phyloP scores from a whole-genome alignment of 2,113 vertebrate genomes.

The Lota lota region DNA sequence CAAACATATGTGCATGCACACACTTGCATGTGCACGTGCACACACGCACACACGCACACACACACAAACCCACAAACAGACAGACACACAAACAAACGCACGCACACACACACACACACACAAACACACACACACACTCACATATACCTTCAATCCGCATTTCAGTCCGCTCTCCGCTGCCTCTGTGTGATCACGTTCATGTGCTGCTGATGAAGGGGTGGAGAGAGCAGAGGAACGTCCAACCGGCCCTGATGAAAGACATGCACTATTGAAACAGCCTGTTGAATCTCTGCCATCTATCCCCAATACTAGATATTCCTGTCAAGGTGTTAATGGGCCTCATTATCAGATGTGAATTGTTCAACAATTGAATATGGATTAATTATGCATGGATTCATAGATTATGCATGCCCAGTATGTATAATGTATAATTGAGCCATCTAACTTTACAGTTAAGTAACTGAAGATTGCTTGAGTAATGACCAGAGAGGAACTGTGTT shows the following conservation, averaged over 20 bases:
- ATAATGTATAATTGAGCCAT: conserved; percentile 58
- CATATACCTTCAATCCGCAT: neutral
- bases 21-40: neutral
- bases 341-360: conserved; percentile 30
- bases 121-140: neutral
- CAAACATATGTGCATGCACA: conserved; percentile 9
- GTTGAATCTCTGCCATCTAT: conserved; percentile 9
- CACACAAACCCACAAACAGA: neutral
- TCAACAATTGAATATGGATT: conserved; percentile 43
- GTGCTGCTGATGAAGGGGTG: conserved; percentile 6
- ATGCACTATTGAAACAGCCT: neutral
- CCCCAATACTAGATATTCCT: conserved; percentile 15
- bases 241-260: neutral
- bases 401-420: conserved; percentile 58
- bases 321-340: conserved; percentile 20
- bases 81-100: neutral
- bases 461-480: conserved; percentile 20
- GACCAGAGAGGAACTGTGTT: conserved; percentile 20
- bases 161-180: no score
- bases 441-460: conserved; percentile 50
- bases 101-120: neutral
- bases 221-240: neutral
- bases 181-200: conserved; percentile 33
- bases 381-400: conserved; percentile 51
- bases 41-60: neutral